phyloP scores from a whole-genome alignment of 2,797 vertebrate genomes.

The Tympanoctomys barrerae region DNA sequence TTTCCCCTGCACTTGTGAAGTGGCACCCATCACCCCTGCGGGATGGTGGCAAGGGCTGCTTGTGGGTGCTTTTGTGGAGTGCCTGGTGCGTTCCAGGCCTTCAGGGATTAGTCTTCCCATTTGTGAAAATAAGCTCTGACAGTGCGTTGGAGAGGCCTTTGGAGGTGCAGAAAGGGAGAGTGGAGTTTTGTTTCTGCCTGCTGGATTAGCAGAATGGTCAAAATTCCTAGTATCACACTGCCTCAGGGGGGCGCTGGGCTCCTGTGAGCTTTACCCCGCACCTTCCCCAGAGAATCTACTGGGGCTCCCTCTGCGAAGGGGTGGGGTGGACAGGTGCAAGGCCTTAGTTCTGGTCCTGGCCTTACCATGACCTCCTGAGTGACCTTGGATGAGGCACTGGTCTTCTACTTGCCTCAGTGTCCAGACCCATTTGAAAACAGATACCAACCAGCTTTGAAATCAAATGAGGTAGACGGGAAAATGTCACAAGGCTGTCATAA shows the following conservation, averaged over 20 bases:
- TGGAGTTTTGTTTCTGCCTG: not conserved
- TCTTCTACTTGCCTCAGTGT: not conserved
- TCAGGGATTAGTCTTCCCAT: not conserved
- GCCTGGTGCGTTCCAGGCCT: not conserved
- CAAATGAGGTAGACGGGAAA: not conserved
- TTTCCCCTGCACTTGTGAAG: not conserved
- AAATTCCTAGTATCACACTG: not conserved
- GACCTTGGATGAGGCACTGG: not conserved
- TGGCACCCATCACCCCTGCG: not conserved
- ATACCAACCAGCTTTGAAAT: not conserved
- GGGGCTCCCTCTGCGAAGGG: not conserved
- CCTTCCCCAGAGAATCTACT: not conserved
- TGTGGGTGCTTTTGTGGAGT: not conserved
- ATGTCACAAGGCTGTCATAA: not conserved
- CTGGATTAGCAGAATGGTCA: not conserved
- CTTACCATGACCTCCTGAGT: not conserved
- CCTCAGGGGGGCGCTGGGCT: not conserved
- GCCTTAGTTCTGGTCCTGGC: not conserved
- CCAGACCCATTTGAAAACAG: not conserved
- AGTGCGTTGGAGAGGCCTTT: not conserved
- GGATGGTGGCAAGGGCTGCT: not conserved
- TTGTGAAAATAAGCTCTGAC: not conserved
- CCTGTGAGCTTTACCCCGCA: too few species aligned
- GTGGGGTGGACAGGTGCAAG: not conserved
- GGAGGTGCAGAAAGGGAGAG: not conserved